Evolutionary conservation across 1,140 invertebrate species (phyloP), one percentile per base, ranked within the genome.

Genomic region (Choristoneura fumiferana): DNA sequence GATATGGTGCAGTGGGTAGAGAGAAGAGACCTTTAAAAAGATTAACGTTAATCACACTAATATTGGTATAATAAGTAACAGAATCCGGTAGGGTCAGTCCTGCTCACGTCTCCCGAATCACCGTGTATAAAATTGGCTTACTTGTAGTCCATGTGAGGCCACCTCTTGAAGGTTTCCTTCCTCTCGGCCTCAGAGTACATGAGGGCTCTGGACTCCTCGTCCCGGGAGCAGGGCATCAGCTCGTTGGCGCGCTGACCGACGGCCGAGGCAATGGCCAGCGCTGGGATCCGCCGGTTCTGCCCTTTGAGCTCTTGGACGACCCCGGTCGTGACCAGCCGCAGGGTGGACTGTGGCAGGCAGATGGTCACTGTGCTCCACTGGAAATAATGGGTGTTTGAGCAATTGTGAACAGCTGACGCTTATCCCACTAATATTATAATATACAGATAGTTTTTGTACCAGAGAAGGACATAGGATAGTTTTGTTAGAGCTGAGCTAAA

Each of bases 61-160:
- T n/a, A n/a, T n/a, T n/a, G n/a, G n/a, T n/a, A n/a, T n/a, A n/a
- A n/a, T n/a, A n/a, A n/a, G n/a, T n/a, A n/a, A n/a, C n/a, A n/a
- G n/a, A n/a, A n/a, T n/a, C n/a, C n/a, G n/a, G n/a, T n/a, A n/a
- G n/a, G n/a, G n/a, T n/a, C n/a, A n/a, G n/a, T n/a, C n/a, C n/a
- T n/a, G n/a, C n/a, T n/a, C n/a, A n/a, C n/a, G n/a, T n/a, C n/a
- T n/a, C n/a, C n/a, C n/a, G n/a, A n/a, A n/a, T n/a, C n/a, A n/a
- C n/a, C n/a, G n/a, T n/a, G n/a, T n/a, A n/a, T n/a, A n/a, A 49
- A 43, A n/a, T 58, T 56, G 66, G 89, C 92, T 90, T 90, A 97
- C 95, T 97, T 98, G 89, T 98, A 98, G 89, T 97, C 96, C 96
- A 97, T 97, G 78, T 98, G 97, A 37, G 97, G 97, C 97, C 97